These are phyloP conservation scores for Stegastes partitus DNA, from an alignment of 2,113 vertebrate species.

Conservation along the genomic window DNA sequence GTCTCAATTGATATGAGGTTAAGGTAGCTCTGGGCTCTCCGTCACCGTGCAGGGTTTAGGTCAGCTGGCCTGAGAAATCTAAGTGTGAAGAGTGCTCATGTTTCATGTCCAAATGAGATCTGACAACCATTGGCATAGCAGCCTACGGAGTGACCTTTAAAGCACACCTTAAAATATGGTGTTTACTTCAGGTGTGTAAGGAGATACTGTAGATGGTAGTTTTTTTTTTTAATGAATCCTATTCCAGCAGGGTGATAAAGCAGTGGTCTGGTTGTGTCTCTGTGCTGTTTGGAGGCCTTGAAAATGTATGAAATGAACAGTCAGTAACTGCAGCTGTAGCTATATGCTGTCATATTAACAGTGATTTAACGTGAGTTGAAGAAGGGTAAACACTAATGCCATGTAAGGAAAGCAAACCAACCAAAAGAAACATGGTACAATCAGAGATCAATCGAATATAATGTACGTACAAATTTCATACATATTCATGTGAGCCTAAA, in stretches of 20 bases:
- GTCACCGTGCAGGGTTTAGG: conserved; percentile 1
- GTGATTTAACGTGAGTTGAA: neutral
- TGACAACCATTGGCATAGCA: conserved; percentile 1
- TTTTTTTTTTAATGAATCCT: neutral
- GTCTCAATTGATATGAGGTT: conserved; percentile 4
- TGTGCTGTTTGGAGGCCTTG: neutral
- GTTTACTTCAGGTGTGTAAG: neutral
- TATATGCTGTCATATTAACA: conserved; percentile 4
- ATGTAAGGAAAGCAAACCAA: neutral
- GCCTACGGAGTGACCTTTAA: conserved; percentile 2
- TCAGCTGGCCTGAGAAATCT: neutral
- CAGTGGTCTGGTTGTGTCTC: neutral
- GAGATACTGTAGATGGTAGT: too few species aligned
- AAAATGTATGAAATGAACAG: neutral
- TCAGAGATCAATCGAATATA: conserved; percentile 3
- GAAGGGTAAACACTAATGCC: neutral
- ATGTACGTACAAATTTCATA: neutral
- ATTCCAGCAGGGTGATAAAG: conserved; percentile 9
- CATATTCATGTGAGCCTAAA: conserved; percentile 2
- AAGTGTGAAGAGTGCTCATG: conserved; percentile 1
- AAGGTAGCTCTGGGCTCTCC: neutral
- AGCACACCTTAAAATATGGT: conserved; percentile 2
- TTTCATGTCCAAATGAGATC: conserved; percentile 9
- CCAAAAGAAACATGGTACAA: conserved; percentile 7
- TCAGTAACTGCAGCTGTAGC: conserved; percentile 9